A percentile compares a stretch with the other conserved stretches of the same genome.
Evolutionary conservation across 2,888 invertebrate species (phyloP).

Genomic region (Orthosia incerta): DNA sequence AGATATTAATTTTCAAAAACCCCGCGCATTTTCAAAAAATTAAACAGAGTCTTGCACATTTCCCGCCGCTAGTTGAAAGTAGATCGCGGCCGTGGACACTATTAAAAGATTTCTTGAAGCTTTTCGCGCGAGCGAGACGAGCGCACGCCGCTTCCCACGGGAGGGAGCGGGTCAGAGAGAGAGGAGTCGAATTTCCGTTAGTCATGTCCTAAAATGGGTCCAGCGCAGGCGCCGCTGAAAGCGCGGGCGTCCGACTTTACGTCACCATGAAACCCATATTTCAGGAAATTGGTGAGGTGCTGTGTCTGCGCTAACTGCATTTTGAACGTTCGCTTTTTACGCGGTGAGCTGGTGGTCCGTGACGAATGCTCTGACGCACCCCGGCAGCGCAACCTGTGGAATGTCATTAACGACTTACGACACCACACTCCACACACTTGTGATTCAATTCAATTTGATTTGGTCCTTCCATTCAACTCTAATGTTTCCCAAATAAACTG

Average conservation of each 20-base stretch:
- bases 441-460: constrained; percentile 74
- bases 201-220: constrained; percentile 94
- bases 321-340: constrained; percentile 75
- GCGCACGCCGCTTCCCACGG: constrained; percentile 83
- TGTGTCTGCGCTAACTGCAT: constrained; percentile 82
- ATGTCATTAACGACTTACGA: constrained; percentile 88
- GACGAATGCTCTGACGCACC: constrained; percentile 86
- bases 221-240: constrained; percentile 91
- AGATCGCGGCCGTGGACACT: constrained; percentile 91
- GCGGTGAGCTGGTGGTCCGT: constrained; percentile 76
- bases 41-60: constrained; percentile 81
- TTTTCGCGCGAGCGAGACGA: constrained; percentile 89
- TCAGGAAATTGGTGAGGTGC: constrained; percentile 86
- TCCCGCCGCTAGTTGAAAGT: constrained; percentile 90
- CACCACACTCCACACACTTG: constrained; percentile 75
- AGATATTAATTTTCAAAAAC: constrained; percentile 55
- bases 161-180: constrained; percentile 89
- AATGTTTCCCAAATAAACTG: constrained; percentile 35
- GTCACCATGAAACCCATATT: constrained; percentile 90
- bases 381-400: constrained; percentile 81
- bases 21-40: constrained; percentile 79
- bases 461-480: constrained; percentile 55
- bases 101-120: constrained; percentile 91
- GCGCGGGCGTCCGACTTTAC: constrained; percentile 90
- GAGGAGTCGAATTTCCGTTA: constrained; percentile 93